These are phyloP conservation scores for Halichondria panicea DNA, from an alignment of 37 sponge, comb jelly and placozoan species.

Conservation along the genomic window DNA sequence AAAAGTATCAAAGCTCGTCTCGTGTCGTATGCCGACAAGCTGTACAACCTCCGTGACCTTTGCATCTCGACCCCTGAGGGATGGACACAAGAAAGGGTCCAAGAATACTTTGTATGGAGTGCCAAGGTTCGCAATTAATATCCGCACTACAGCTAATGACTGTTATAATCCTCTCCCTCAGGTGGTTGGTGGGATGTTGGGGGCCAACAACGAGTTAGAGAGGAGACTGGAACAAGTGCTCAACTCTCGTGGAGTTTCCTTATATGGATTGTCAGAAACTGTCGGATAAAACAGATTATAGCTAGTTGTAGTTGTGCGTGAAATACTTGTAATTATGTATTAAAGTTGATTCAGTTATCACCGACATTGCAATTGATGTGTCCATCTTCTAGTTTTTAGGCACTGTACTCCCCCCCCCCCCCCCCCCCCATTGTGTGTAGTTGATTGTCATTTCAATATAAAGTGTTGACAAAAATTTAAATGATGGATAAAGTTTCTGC, in stretches of 20 bases:
- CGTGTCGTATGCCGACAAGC: slow-evolving; percentile 93
- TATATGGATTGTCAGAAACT: too few relatives aligned
- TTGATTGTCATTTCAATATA: too few relatives aligned
- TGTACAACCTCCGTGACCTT: slow-evolving; percentile 94
- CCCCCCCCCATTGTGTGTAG: too few relatives aligned
- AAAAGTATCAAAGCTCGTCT: slow-evolving; percentile 84
- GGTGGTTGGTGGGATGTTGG: slow-evolving; percentile 75
- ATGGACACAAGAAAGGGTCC: slow-evolving; percentile 82
- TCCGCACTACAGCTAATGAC: not conserved
- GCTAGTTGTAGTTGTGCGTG: too few relatives aligned
- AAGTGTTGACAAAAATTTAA: too few relatives aligned
- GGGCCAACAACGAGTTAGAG: slow-evolving; percentile 81
- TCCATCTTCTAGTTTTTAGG: too few relatives aligned
- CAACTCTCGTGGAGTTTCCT: slow-evolving; percentile 29
- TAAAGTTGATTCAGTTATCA: too few relatives aligned
- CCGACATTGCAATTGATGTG: too few relatives aligned
- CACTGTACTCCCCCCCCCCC: too few relatives aligned
- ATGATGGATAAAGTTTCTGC: too few relatives aligned
- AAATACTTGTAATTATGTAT: too few relatives aligned
- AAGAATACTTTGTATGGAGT: slow-evolving; percentile 89
- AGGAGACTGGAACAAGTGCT: slow-evolving; percentile 54
- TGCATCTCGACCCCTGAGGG: slow-evolving; percentile 62
- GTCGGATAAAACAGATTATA: too few relatives aligned
- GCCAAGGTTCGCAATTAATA: slow-evolving; percentile 40
- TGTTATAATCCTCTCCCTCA: not conserved